phyloP scores from a whole-genome alignment of 2,888 invertebrate species.

The Tetropium fuscum region DNA sequence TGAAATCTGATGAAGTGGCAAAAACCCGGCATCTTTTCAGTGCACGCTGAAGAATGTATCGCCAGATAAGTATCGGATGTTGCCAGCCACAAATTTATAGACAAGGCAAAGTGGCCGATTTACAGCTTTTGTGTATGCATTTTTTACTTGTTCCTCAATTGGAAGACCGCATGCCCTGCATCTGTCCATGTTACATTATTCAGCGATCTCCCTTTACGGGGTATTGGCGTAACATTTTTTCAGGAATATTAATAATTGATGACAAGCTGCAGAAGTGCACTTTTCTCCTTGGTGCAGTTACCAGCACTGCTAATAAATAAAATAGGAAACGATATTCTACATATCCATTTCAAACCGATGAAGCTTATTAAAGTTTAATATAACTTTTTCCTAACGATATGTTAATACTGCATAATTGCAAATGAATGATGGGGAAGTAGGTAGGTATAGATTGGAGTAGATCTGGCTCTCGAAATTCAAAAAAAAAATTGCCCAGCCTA shows the following conservation, averaged over 20 bases:
- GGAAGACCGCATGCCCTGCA: constrained; percentile 53
- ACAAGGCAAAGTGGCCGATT: constrained; percentile 53
- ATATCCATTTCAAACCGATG: no score
- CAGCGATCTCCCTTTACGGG: constrained; percentile 37
- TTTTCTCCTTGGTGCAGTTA: not conserved
- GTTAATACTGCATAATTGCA: no score
- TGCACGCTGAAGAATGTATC: constrained; percentile 56
- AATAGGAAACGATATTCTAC: no score
- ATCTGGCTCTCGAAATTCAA: no score
- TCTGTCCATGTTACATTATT: constrained; percentile 57
- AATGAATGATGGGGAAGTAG: no score
- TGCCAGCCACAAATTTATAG: constrained; percentile 58
- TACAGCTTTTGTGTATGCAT: constrained; percentile 50
- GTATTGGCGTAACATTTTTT: constrained; percentile 37
- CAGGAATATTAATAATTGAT: constrained; percentile 45
- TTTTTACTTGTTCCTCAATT: constrained; percentile 48
- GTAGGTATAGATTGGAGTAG: no score
- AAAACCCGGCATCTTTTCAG: constrained; percentile 57
- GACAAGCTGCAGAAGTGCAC: constrained; percentile 41
- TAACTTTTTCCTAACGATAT: no score
- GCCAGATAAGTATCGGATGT: constrained; percentile 50
- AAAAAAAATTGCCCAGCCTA: no score
- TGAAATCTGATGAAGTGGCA: constrained; percentile 58
- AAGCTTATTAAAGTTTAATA: no score
- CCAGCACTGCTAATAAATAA: no score